Conservation (phyloP, 2,113 vertebrate genomes). For the human region GRCh38 chr7:3716001-3716500, state of each 20-base stretch:
- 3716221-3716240: neutral
- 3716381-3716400: neutral
- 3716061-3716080: neutral
- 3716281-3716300: neutral
- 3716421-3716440: neutral
- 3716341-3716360: neutral
- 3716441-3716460: neutral
- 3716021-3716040: neutral
- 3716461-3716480: neutral
- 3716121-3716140: neutral
- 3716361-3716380: neutral
- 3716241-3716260: neutral
- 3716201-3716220: neutral
- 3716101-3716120: neutral
- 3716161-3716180: neutral
- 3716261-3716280: too few relatives aligned
- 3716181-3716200: neutral
- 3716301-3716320: neutral
- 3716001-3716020: neutral
- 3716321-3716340: neutral
- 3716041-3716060: neutral
- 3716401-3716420: neutral
- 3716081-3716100: neutral
- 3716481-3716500: too few relatives aligned
- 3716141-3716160: neutral